Conservation (phyloP, 2,888 invertebrate species). For the Allolobophora icterica region DNA sequence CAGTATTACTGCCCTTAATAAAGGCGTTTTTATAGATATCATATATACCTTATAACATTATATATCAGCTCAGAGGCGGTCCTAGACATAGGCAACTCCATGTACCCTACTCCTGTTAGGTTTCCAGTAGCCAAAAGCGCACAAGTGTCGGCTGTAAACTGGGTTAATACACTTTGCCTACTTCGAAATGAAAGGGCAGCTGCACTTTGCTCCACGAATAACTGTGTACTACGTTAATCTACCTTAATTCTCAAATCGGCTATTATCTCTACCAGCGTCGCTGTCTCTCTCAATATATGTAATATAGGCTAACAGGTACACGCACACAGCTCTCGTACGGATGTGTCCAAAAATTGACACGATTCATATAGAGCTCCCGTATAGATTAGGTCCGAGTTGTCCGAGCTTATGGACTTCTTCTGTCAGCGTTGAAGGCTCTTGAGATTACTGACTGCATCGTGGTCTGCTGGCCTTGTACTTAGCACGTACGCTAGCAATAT, state of each 20-base stretch:
- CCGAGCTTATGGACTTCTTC: background rate
- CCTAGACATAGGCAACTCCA: too few species aligned
- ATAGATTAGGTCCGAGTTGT: background rate
- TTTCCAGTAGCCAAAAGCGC: too few species aligned
- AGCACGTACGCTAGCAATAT: background rate
- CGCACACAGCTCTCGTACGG: background rate
- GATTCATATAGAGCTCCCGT: background rate
- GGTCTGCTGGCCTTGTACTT: background rate
- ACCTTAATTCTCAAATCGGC: background rate
- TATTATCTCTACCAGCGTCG: background rate
- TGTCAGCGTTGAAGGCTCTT: background rate
- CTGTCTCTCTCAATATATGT: background rate
- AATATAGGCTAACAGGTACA: background rate
- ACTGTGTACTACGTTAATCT: background rate
- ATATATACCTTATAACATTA: too few species aligned
- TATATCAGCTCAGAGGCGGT: too few species aligned
- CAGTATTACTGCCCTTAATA: too few species aligned
- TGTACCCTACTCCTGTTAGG: too few species aligned
- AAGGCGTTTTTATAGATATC: too few species aligned
- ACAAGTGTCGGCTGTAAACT: background rate
- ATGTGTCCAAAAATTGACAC: background rate
- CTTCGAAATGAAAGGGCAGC: background rate
- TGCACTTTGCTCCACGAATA: background rate
- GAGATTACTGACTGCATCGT: background rate
- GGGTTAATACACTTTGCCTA: background rate